A percentile compares a stretch with the other conserved stretches of the same genome.
Conservation (phyloP, 2,888 invertebrate genomes). For the Apotomis capreana region DNA sequence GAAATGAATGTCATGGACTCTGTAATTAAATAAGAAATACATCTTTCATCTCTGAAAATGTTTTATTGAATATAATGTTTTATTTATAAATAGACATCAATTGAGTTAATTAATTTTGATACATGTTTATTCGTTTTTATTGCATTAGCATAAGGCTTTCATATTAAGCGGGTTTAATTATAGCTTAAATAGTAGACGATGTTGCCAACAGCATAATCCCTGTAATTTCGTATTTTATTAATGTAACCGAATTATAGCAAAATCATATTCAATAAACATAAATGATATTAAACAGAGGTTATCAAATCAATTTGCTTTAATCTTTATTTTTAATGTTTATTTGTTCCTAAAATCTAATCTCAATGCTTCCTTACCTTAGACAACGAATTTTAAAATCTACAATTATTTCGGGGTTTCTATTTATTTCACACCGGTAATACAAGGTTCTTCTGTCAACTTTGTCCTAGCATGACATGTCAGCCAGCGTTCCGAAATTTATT, state of each 20-base stretch:
- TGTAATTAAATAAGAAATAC: neutral
- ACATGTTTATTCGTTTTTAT: no score
- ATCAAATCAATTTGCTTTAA: no score
- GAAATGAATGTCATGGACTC: slow-evolving; percentile 44
- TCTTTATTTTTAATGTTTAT: no score
- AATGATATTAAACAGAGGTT: no score
- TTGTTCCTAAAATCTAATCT: no score
- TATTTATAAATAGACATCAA: neutral
- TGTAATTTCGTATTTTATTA: neutral
- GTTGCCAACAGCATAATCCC: slow-evolving; percentile 8
- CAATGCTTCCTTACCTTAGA: neutral
- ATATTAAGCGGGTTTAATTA: neutral
- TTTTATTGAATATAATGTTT: neutral
- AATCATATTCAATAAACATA: no score
- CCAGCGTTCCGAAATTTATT: slow-evolving; percentile 17
- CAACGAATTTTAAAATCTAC: neutral
- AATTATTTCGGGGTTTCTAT: neutral
- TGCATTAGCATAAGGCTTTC: no score
- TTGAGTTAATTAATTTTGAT: no score
- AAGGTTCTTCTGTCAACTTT: slow-evolving; percentile 3
- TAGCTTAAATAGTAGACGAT: slow-evolving; percentile 2
- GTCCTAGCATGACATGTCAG: slow-evolving; percentile 14
- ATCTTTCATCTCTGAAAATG: neutral
- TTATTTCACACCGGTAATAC: neutral
- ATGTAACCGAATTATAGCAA: neutral